Evolutionary conservation across 2,797 vertebrate genomes (phyloP), one percentile per base, ranked within the genome.

Genomic region (Pantherophis alleghaniensis): DNA sequence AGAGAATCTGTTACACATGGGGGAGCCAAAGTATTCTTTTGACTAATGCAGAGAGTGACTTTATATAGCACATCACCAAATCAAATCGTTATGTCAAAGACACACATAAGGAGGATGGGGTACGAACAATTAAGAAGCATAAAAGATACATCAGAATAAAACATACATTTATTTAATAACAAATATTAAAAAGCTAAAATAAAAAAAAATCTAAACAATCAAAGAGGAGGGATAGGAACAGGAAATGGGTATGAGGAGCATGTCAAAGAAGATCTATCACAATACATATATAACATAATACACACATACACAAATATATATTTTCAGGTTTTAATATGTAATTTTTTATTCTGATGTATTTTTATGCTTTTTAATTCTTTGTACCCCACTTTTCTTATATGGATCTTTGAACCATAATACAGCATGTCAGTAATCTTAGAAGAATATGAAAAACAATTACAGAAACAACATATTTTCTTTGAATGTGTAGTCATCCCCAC

Each of bases 21-120:
- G 96, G 96, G 96, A 97, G 96, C 96, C 96, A 93, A 96, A 96
- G 96, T 93, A 91, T 95, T 95, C 95, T 95, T 93, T 32, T 56
- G 91, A 79, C 92, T 14, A 88, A 5, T 20, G 53, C 18, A 13
- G 5, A 0, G 1, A 1, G 53, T 12, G 42, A 28, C 61, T 79
- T 79, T 83, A 83, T 47, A 74, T 18, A 74, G 16, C 16, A 74
- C 18, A 83, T 47, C 32, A 37, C 14, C 69, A 74, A 74, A 74
- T 74, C 32, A 74, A 69, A 69, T 69, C 5, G 1, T 69, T 69
- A 32, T 32, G 66, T 69, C n/a, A 69, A 69, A 61, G 9, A 61
- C 24, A 24, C 3, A 61, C 24, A 1, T 26, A 61, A 32, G 14
- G n/a, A 69, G 2, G 6, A 6, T 16, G 66, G n/a, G n/a, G 6